Conservation (phyloP, 2,113 vertebrate species). For the Centrocercus urophasianus region DNA sequence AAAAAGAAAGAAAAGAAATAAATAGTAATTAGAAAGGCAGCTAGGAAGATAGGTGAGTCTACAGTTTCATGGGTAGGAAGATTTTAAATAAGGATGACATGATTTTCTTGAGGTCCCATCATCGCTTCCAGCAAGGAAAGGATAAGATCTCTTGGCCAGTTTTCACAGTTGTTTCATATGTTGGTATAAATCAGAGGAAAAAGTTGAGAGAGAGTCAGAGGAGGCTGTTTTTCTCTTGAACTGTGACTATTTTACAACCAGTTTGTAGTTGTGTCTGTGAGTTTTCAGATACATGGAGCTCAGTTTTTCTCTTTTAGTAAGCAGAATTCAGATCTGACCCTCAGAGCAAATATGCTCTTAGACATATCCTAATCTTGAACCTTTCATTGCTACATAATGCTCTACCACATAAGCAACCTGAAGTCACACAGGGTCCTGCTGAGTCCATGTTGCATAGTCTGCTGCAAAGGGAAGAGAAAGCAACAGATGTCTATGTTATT, state of each 20-base stretch:
- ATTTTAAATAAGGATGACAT: neutral
- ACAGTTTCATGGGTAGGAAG: neutral
- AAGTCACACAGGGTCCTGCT: neutral
- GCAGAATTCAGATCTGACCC: neutral
- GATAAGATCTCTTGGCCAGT: neutral
- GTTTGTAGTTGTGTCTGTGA: neutral
- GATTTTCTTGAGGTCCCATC: neutral
- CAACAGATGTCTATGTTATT: neutral
- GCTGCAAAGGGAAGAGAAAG: neutral
- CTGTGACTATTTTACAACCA: neutral
- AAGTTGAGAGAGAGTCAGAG: neutral
- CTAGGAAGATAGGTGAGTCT: neutral
- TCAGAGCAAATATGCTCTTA: accelerated
- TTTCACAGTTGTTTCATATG: neutral
- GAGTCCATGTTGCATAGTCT: neutral
- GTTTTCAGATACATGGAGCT: neutral
- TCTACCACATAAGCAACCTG: neutral
- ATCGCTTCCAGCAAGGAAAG: neutral
- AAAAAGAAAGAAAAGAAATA: neutral
- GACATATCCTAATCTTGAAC: neutral
- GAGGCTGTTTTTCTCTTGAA: neutral
- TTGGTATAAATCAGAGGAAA: neutral
- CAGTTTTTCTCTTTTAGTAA: neutral
- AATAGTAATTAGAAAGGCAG: neutral
- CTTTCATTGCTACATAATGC: neutral